Percentiles rank a stretch among this genome's conserved stretches.
These are phyloP conservation scores for Drosophila eugracilis DNA, from an alignment of 1,140 invertebrate genomes.

Conservation along the genomic window DNA sequence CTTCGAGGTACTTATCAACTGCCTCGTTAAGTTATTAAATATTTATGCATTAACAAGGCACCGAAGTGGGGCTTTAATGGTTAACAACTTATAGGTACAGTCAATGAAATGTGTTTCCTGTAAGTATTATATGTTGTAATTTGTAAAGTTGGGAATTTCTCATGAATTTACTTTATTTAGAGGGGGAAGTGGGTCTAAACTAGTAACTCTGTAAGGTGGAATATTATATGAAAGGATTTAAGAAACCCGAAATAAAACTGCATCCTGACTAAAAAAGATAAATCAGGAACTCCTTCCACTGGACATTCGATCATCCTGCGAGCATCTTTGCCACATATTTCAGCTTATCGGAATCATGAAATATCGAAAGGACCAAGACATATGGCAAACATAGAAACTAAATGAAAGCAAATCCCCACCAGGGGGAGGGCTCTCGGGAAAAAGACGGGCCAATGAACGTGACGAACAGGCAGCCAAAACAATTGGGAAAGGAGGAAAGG, in stretches of 20 bases:
- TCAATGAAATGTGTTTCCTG: background rate
- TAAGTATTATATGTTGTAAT: background rate
- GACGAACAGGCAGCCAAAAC: slow-evolving; percentile 66
- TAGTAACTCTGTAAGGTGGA: no score
- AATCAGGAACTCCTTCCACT: slow-evolving; percentile 16
- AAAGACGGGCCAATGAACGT: slow-evolving; percentile 72
- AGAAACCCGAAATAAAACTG: no score
- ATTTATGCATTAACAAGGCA: slow-evolving; percentile 11
- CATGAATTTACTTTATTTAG: no score
- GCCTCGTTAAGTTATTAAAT: slow-evolving; percentile 22
- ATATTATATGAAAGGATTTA: no score
- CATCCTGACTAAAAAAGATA: background rate
- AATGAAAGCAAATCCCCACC: slow-evolving; percentile 41
- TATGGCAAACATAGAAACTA: slow-evolving; percentile 34
- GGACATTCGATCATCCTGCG: slow-evolving; percentile 42
- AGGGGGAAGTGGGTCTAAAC: no score
- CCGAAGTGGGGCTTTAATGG: slow-evolving; percentile 8
- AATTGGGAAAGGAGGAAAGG: slow-evolving; percentile 31
- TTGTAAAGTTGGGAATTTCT: no score
- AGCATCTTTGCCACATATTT: slow-evolving; percentile 54
- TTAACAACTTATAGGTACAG: background rate
- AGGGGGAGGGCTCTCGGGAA: background rate
- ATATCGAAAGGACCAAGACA: slow-evolving; percentile 50
- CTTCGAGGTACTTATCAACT: background rate
- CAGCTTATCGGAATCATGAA: slow-evolving; percentile 65